Conservation (phyloP, 2,113 vertebrate species). For the Chaenogobius annularis region DNA sequence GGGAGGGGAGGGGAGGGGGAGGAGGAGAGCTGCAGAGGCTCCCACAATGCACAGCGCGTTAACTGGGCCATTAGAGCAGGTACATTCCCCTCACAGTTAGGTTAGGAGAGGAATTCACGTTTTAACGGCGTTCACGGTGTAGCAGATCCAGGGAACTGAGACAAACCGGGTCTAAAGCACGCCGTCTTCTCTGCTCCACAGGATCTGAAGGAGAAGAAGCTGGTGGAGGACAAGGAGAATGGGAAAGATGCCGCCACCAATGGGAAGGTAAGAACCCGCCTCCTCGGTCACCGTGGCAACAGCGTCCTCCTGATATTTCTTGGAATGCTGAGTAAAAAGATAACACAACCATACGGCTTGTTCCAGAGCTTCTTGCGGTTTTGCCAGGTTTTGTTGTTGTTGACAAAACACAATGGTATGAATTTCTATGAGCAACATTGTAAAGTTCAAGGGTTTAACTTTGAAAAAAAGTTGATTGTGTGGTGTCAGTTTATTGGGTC, state of each 20-base stretch:
- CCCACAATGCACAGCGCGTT: constrained; percentile 20
- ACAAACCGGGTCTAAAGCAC: no score
- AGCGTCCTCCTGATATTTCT: background rate
- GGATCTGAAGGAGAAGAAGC: constrained; percentile 97
- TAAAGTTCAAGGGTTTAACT: background rate
- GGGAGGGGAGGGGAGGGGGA: constrained; percentile 44
- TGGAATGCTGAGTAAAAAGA: background rate
- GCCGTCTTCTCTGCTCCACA: constrained; percentile 54
- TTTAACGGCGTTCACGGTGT: background rate
- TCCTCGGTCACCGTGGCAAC: background rate
- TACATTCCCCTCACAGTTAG: constrained; percentile 5
- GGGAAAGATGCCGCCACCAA: constrained; percentile 91
- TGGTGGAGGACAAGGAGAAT: constrained; percentile 92
- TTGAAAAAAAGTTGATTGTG: background rate
- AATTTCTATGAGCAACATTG: background rate
- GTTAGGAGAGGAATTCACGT: background rate
- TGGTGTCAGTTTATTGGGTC: background rate
- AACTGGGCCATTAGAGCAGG: constrained; percentile 50
- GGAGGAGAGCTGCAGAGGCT: constrained; percentile 50
- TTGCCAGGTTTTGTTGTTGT: background rate
- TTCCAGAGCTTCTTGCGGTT: background rate
- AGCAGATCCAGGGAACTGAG: no score
- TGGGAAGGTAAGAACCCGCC: constrained; percentile 77
- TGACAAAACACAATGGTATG: background rate
- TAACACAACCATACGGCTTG: background rate